Base-by-base conservation (phyloP, 2,113 vertebrate species). In the Misgurnus anguillicaudatus region DNA sequence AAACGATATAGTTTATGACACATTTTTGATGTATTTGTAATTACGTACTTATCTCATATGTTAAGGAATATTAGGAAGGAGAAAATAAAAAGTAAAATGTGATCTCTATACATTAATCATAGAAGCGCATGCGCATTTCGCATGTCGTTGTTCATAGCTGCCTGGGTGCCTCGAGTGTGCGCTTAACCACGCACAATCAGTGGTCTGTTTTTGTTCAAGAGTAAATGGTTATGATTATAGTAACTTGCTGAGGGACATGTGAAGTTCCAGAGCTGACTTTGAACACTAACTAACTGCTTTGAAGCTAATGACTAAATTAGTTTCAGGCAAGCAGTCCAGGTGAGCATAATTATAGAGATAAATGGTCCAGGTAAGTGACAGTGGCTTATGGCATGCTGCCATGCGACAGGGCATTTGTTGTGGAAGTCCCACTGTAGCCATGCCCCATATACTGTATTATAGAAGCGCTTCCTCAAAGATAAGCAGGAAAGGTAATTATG, bases 261-360 rank as follows among this genome's bases (percentile, higher is more conserved):
- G 36, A 62, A 19, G 61, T 47, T 75, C 51, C 38, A 51, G 38
- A 24, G 73, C 45, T 57, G 62, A 55, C 21, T 66, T 80, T 82
- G 11, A 60, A 67, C 63, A 73, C 7, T 41, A 47, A 53, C 68
- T 58, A 74, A 36, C 41, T 38, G 45, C 55, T 8, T 11, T 63
- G 14, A 39, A 69, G 55, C n/a, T 69, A 78, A 78, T 53, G 76
- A 79, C 55, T 78, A 82, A 78, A 74, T 74, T 74, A 82, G 51
- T 78, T 41, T 66, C 39, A 82, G 69, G 61, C 69, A 58, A 66
- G 69, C 62, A 58, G 75, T 48, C 76, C 64, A 79, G 76, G 70
- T 82, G 70, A 82, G 53, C 55, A 79, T 82, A 75, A 63, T 79
- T 82, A 63, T 70, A 82, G 70, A 79, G 76, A 82, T 82, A 82